Conservation (phyloP, 2,113 vertebrate genomes). For the Poicephalus meyeri region DNA sequence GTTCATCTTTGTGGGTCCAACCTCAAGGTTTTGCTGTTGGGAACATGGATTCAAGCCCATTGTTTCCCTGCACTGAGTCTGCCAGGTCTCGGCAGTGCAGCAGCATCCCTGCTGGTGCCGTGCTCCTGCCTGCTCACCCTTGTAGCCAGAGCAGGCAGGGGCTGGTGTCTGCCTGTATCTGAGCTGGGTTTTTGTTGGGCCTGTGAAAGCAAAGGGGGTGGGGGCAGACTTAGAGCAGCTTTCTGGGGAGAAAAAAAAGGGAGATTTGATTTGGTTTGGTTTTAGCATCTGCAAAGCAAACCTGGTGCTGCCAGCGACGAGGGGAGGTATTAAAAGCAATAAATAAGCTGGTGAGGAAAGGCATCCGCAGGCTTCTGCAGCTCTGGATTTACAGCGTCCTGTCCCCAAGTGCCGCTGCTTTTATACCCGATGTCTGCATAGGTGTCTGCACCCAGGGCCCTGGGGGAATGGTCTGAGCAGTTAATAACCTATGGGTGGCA, state of each 20-base stretch:
- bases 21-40: neutral
- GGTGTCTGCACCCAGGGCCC: neutral
- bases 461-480: neutral
- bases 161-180: neutral
- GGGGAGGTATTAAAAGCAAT: neutral
- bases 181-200: neutral
- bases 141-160: neutral
- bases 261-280: neutral
- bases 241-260: neutral
- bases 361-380: neutral
- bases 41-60: neutral
- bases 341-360: neutral
- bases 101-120: neutral
- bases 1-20: neutral
- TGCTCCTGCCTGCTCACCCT: neutral
- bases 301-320: neutral
- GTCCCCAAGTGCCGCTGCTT: neutral
- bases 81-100: neutral
- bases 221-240: neutral
- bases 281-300: neutral
- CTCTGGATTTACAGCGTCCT: neutral
- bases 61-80: rapidly evolving
- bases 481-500: neutral
- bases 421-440: neutral
- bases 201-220: neutral